These are phyloP conservation scores for Brachystomella parvula DNA, from an alignment of 1,140 invertebrate genomes.

Conservation along the genomic window DNA sequence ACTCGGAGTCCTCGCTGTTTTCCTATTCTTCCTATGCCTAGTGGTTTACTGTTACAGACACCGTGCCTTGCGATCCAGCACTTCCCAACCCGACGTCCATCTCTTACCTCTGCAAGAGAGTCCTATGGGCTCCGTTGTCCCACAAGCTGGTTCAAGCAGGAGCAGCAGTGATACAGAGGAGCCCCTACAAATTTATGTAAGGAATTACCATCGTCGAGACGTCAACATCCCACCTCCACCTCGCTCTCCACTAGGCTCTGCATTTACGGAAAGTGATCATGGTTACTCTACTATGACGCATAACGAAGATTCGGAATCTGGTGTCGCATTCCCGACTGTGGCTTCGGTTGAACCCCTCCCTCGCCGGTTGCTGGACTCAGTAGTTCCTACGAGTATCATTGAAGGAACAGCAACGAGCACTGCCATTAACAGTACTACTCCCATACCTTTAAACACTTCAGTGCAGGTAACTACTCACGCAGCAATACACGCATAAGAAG, in stretches of 20 bases:
- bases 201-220: slow-evolving; percentile 1
- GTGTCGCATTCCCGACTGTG: slow-evolving; percentile 22
- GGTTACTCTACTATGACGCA: slow-evolving; percentile 93
- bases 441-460: no score
- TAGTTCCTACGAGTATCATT: no score
- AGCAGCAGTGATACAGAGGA: slow-evolving; percentile 26
- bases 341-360: no score
- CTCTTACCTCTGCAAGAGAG: slow-evolving; percentile 41
- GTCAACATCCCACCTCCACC: slow-evolving; percentile 13
- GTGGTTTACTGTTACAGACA: slow-evolving; percentile 56
- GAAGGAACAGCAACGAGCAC: no score
- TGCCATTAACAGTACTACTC: no score
- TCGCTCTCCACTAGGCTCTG: slow-evolving; percentile 25
- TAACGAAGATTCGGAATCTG: slow-evolving; percentile 58
- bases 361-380: no score
- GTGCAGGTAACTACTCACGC: no score
- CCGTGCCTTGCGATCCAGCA: slow-evolving; percentile 39
- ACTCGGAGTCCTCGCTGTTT: slow-evolving; percentile 55
- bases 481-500: no score
- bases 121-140: slow-evolving; percentile 27
- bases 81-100: slow-evolving; percentile 39
- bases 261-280: slow-evolving; percentile 72
- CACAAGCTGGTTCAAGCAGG: slow-evolving; percentile 26
- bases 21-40: slow-evolving; percentile 54
- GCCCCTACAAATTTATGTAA: background rate